phyloP scores from a whole-genome alignment of 2,113 vertebrate species.

The Ceuthmochares aereus region DNA sequence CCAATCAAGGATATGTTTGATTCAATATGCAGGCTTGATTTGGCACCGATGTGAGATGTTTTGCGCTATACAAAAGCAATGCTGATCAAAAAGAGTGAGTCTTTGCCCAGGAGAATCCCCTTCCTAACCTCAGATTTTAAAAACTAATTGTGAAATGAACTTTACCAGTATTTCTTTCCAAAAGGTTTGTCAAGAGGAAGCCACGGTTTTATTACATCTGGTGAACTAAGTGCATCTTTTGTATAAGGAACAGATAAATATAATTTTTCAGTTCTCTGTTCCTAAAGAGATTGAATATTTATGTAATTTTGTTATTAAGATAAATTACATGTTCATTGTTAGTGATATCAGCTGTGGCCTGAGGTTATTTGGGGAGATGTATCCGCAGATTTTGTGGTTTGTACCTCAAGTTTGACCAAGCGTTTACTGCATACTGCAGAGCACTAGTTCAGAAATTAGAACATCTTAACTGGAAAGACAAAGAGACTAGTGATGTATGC shows the following conservation, averaged over 20 bases:
- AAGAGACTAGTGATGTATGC: neutral
- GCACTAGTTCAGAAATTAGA: neutral
- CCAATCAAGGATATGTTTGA: neutral
- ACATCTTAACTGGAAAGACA: neutral
- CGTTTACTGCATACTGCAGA: neutral
- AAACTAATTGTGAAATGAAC: neutral
- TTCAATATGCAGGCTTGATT: neutral
- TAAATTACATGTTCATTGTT: neutral
- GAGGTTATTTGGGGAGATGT: neutral
- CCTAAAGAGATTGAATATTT: neutral
- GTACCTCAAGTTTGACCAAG: neutral
- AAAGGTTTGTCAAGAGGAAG: neutral
- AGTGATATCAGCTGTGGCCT: neutral
- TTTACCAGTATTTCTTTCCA: neutral
- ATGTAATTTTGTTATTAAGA: neutral
- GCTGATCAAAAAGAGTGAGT: neutral
- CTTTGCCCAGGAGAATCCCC: neutral
- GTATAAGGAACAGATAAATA: neutral
- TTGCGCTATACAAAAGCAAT: neutral
- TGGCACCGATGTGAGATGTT: neutral
- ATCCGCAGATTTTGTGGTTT: neutral
- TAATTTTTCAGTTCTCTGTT: neutral
- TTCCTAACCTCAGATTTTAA: neutral
- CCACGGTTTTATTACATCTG: neutral
- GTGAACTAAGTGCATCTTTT: neutral